Conservation (phyloP, 2,888 invertebrate genomes). For the Tenodera sinensis region DNA sequence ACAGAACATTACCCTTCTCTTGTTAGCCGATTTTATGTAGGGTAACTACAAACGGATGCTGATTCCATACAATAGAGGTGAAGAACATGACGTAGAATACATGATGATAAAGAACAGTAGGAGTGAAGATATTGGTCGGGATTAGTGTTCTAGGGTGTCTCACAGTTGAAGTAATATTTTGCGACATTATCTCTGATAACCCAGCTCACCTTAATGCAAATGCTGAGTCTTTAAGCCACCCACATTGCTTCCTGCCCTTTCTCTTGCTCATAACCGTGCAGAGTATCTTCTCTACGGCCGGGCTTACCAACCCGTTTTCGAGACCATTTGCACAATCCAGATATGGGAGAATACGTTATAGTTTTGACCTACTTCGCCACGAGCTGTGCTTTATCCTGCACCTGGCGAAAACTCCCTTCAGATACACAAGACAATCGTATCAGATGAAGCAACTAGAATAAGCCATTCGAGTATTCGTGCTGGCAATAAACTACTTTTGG, state of each 20-base stretch:
- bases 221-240: background rate
- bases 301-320: background rate
- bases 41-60: no score
- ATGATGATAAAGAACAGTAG: background rate
- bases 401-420: background rate
- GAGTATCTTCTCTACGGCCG: no score
- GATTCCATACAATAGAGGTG: no score
- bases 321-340: background rate
- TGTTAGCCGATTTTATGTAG: no score
- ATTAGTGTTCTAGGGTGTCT: background rate
- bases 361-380: background rate
- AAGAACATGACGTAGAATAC: no score
- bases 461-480: no score
- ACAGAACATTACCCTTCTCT: no score
- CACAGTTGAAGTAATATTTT: background rate
- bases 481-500: no score
- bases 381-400: background rate
- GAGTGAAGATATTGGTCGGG: background rate
- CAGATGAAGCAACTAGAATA: no score
- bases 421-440: background rate
- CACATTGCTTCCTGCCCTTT: background rate
- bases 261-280: background rate
- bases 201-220: background rate
- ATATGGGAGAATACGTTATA: background rate
- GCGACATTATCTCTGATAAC: background rate